These are phyloP conservation scores for Reinhardtius hippoglossoides DNA, from an alignment of 2,113 vertebrate species.

Conservation along the genomic window DNA sequence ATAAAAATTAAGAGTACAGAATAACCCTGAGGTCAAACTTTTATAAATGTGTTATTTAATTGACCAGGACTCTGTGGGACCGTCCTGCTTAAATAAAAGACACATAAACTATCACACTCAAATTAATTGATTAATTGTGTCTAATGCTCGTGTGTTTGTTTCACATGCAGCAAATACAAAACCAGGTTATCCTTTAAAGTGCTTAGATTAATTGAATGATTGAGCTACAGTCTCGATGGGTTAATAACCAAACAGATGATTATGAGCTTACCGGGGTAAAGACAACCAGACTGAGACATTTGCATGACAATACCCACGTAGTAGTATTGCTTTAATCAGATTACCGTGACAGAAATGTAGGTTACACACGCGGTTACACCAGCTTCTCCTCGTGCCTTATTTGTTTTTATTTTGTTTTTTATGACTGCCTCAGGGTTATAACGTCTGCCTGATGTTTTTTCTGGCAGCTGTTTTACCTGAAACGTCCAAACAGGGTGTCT, in stretches of 20 bases:
- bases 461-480: constrained; percentile 61
- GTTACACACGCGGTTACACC: neutral
- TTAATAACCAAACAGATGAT: constrained; percentile 51
- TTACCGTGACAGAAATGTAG: constrained; percentile 10
- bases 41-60: too few relatives aligned
- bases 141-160: neutral
- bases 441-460: constrained; percentile 32
- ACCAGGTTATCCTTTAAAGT: neutral
- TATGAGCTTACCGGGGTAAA: constrained; percentile 35
- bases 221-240: constrained; percentile 10
- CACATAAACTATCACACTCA: neutral
- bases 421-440: constrained; percentile 53
- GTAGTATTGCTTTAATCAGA: constrained; percentile 34
- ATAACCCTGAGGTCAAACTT: too few relatives aligned
- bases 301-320: constrained; percentile 41
- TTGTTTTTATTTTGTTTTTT: constrained; percentile 17
- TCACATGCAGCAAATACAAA: neutral
- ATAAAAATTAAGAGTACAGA: too few relatives aligned
- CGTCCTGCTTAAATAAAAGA: too few relatives aligned
- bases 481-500: constrained; percentile 23
- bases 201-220: constrained; percentile 30
- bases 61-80: too few relatives aligned
- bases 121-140: neutral
- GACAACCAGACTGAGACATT: constrained; percentile 35
- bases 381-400: neutral